phyloP scores from a whole-genome alignment of 2,888 invertebrate genomes.

The Selenia dentaria region DNA sequence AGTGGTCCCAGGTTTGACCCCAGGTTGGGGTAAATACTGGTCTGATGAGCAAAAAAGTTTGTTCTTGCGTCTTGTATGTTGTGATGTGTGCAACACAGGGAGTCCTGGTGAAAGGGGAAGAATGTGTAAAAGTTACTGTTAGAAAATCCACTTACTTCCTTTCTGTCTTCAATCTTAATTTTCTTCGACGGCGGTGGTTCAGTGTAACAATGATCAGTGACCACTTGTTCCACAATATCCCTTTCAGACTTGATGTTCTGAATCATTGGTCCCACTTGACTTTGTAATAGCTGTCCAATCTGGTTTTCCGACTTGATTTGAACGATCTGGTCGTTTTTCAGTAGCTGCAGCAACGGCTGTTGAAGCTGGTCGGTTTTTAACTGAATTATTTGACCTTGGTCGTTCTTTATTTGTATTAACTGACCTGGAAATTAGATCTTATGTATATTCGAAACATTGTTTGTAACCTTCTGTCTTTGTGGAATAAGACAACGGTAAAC shows the following conservation, averaged over 20 bases:
- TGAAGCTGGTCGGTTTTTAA: conserved; percentile 69
- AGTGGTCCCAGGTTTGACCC: no score
- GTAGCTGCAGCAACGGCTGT: conserved; percentile 57
- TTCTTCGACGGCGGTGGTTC: conserved; percentile 69
- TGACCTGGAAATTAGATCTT: conserved; percentile 49
- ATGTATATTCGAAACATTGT: no score
- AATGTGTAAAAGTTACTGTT: no score
- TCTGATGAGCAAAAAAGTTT: no score
- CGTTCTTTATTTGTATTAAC: conserved; percentile 72
- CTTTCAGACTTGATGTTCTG: conserved; percentile 51
- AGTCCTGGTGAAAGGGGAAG: no score
- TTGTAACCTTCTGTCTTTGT: no score
- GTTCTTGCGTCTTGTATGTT: no score
- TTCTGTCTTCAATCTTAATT: conserved; percentile 63
- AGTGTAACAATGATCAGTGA: conserved; percentile 67
- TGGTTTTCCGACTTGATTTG: conserved; percentile 45
- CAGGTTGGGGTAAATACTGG: no score
- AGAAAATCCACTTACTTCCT: conserved; percentile 59
- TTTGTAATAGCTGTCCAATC: conserved; percentile 34
- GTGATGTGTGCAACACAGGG: no score
- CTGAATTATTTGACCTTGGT: conserved; percentile 76
- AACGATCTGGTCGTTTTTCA: conserved; percentile 64
- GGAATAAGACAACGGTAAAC: no score
- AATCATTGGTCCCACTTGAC: conserved; percentile 10
- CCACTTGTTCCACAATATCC: conserved; percentile 56